Evolutionary conservation across 2,888 invertebrate species (phyloP), one percentile per base, ranked within the genome.

Genomic region (Apamea crenata): DNA sequence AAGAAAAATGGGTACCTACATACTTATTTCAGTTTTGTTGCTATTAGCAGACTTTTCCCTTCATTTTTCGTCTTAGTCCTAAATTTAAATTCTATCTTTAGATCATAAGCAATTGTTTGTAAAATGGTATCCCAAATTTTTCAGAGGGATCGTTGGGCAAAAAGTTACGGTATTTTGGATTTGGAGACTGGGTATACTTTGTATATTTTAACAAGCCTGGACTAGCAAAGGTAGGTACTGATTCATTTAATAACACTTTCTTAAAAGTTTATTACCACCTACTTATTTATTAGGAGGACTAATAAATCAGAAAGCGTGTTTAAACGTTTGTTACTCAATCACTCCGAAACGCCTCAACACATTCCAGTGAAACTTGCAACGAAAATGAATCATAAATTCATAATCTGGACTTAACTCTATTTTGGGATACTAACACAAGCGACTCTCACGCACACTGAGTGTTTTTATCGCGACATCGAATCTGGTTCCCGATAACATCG

Each of bases 251-350:
- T n/a, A 70, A 77, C 47, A 67, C 25, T 36, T 25, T 44, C 32
- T 29, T 21, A 47, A 32, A 40, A 56, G 14, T 36, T 47, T 71
- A 47, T 53, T 14, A 67, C 25, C 29, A 82, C 53, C 44, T 68
- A 44, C 36, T 74, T 73, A 29, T 50, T 65, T 81, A 66, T 74
- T 81, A 72, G 47, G n/a, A 82, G 47, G 18, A 85, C 63, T 75
- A 75, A 67, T 78, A 78, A 78, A 87, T 82, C 82, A 81, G 87
- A 88, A 82, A 83, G 87, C 82, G 85, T 88, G 82, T 74, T 80
- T 79, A 82, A 88, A 82, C 53, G 63, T 72, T 78, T 87, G 68
- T 87, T 88, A 82, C 81, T 66, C 75, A 88, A 87, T 88, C 78
- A 69, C 53, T 76, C 40, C 76, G 81, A 87, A 87, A 87, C 77